phyloP scores from a whole-genome alignment of 1,140 invertebrate genomes.

The Ectropis grisescens region DNA sequence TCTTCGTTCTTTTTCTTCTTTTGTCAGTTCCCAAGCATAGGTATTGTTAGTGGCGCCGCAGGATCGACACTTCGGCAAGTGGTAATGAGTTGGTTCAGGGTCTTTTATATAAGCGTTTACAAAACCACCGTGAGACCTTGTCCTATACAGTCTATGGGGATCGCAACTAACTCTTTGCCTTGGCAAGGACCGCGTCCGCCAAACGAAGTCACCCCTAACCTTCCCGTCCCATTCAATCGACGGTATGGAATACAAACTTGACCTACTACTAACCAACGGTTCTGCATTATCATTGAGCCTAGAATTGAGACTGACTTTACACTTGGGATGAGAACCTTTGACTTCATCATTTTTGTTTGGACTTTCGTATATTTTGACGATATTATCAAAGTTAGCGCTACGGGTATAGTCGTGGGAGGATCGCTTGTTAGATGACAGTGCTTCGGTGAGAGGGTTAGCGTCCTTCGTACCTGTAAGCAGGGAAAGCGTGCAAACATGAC shows the following conservation, averaged over 20 bases:
- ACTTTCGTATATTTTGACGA: slow-evolving; percentile 30
- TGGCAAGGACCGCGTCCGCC: slow-evolving; percentile 37
- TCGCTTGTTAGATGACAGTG: slow-evolving; percentile 28
- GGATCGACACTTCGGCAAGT: slow-evolving; percentile 42
- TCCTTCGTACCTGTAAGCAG: slow-evolving; percentile 17
- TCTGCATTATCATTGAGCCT: slow-evolving; percentile 12
- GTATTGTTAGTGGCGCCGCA: slow-evolving; percentile 29
- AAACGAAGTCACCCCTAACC: slow-evolving; percentile 27
- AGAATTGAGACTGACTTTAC: slow-evolving; percentile 33
- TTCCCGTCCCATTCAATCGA: slow-evolving; percentile 46
- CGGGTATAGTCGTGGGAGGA: slow-evolving; percentile 36
- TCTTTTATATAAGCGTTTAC: slow-evolving; percentile 48
- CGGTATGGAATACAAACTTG: slow-evolving; percentile 39
- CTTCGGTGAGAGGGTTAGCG: slow-evolving; percentile 21
- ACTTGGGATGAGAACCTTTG: slow-evolving; percentile 30
- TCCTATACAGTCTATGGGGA: slow-evolving; percentile 33
- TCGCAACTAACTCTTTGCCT: slow-evolving; percentile 11
- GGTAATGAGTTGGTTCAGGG: slow-evolving; percentile 52
- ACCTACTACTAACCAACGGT: slow-evolving; percentile 25
- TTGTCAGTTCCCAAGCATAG: slow-evolving; percentile 22
- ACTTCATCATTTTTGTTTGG: slow-evolving; percentile 6
- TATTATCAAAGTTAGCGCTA: slow-evolving; percentile 29
- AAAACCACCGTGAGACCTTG: slow-evolving; percentile 53
- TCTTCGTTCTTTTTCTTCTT: slow-evolving; percentile 10
- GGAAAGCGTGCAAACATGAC: too few species aligned